Evolutionary conservation across 2,888 invertebrate genomes (phyloP), one percentile per base, ranked within the genome.

Genomic region (Eupeodes luniger): DNA sequence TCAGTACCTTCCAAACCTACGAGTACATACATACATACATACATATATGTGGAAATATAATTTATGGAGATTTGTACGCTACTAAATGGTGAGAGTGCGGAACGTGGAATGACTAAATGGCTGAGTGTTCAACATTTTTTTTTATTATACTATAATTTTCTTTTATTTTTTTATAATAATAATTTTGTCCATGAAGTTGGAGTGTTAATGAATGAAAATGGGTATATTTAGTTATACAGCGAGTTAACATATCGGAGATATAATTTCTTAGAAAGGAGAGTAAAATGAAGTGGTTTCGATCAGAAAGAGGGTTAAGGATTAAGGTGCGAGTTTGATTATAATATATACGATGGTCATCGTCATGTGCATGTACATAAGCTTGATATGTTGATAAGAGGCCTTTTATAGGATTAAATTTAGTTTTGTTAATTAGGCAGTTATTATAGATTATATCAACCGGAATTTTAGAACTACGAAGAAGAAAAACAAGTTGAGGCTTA

Each of bases 161-260:
- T 19, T 62, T n/a, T n/a, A n/a, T n/a, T 12, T 19, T 11, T 44
- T 47, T 40, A 14, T 34, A 16, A 11, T 19, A 19, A 51, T 57
- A 19, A 14, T 49, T 19, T 53, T 27, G 70, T 61, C 66, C 40
- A 80, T 19, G 44, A 53, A 67, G 67, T 47, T 59, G n/a, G 62
- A 44, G 74, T 81, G 85, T 81, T 88, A 85, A 88, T 85, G 88
- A 88, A 85, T 85, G 85, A 70, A 81, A 78, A 85, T 70, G 70
- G 70, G 75, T 53, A 49, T 77, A 88, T 85, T 79, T 78, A 85
- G 88, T 78, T 69, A 57, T 44, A 55, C 36, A 77, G 27, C 27
- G 77, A 51, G 59, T 69, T 74, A 81, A 77, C 49, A 66, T 80
- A 69, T 70, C 47, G 47, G 40, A 47, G 27, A 51, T 34, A 75